phyloP scores from a whole-genome alignment of 2,888 invertebrate genomes.

The Poecilus cupreus region DNA sequence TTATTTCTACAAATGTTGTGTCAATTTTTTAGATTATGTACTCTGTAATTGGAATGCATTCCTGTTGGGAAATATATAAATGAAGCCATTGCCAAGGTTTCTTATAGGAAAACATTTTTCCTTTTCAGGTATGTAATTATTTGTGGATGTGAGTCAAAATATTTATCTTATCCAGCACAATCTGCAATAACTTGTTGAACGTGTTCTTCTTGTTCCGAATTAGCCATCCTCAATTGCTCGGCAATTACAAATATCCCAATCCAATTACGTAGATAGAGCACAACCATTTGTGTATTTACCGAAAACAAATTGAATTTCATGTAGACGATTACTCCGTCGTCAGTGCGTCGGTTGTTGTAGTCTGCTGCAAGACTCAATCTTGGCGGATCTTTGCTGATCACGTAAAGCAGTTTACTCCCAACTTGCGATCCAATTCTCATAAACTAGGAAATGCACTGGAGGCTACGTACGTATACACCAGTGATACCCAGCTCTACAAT shows the following conservation, averaged over 20 bases:
- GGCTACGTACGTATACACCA: background rate
- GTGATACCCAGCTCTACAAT: background rate
- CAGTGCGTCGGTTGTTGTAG: background rate
- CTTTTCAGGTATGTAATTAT: too few species aligned
- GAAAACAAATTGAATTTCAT: constrained; percentile 3
- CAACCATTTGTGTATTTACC: constrained; percentile 19
- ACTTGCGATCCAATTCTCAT: constrained; percentile 25
- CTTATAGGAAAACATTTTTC: too few species aligned
- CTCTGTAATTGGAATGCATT: too few species aligned
- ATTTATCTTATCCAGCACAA: too few species aligned
- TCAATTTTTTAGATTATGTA: too few species aligned
- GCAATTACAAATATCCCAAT: constrained; percentile 3
- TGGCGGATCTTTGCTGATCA: constrained; percentile 2
- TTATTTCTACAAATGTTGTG: too few species aligned
- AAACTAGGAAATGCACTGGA: constrained; percentile 24
- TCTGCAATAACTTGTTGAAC: background rate
- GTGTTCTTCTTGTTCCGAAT: background rate
- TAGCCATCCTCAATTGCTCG: background rate
- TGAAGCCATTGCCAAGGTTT: too few species aligned
- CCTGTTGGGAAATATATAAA: too few species aligned
- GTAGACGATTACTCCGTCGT: constrained; percentile 4
- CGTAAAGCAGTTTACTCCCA: constrained; percentile 17
- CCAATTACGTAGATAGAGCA: constrained; percentile 1
- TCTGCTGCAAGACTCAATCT: background rate
- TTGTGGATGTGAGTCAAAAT: too few species aligned